Percentiles rank a stretch among this genome's conserved stretches.
phyloP scores from a whole-genome alignment of 2,113 vertebrate genomes.

The Irena cyanogastra region DNA sequence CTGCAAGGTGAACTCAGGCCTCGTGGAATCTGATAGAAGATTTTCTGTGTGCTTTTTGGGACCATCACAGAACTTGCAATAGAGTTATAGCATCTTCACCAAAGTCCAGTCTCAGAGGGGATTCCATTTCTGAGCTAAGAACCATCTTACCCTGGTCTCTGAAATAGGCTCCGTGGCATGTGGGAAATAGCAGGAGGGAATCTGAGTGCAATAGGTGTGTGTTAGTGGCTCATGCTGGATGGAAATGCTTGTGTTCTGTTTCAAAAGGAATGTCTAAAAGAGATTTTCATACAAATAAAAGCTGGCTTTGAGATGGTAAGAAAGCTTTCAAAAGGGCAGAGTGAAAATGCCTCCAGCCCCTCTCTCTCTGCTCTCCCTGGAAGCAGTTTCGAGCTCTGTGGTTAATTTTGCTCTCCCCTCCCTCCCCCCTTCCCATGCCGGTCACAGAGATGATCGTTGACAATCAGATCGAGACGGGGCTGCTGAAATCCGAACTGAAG shows the following conservation, averaged over 20 bases:
- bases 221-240: not conserved
- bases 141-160: not conserved
- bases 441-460: slow-evolving; percentile 90
- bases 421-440: not conserved
- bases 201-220: not conserved
- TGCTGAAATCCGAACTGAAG: slow-evolving; percentile 88
- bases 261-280: not conserved
- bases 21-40: not conserved
- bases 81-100: not conserved
- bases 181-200: not conserved
- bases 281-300: not conserved
- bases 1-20: not conserved
- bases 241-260: not conserved
- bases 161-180: accelerated
- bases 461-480: slow-evolving; percentile 92
- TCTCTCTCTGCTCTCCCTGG: not conserved
- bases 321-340: not conserved
- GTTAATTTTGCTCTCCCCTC: not conserved
- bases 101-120: not conserved
- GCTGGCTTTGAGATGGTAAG: not conserved
- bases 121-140: not conserved
- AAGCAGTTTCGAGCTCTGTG: not conserved
- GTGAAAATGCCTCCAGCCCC: accelerated
- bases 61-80: accelerated
- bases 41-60: not conserved